Conservation (phyloP, 2,797 vertebrate genomes). For the Argentina silus region DNA sequence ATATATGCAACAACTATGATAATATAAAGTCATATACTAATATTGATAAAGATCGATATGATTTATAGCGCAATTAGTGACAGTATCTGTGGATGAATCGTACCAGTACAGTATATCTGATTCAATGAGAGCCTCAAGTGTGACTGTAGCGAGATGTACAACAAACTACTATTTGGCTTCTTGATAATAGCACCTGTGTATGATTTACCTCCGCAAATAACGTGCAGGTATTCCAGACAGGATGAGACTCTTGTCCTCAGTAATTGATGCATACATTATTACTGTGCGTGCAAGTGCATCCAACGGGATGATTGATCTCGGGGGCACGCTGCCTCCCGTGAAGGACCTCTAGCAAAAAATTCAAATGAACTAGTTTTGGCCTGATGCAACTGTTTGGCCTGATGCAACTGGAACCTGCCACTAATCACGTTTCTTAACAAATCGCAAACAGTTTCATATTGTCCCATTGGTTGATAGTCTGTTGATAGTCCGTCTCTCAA, state of each 20-base stretch:
- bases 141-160: neutral
- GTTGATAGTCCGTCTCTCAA: neutral
- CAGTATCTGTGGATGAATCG: neutral
- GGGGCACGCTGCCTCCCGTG: neutral
- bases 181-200: neutral
- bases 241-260: neutral
- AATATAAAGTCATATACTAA: no score
- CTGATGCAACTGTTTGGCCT: neutral
- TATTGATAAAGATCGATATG: no score
- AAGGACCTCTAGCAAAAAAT: neutral
- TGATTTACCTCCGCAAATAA: neutral
- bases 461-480: neutral
- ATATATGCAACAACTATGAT: no score
- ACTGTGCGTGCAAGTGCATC: neutral
- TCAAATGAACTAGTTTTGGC: neutral
- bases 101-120: no score
- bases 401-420: neutral
- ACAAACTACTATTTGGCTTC: neutral
- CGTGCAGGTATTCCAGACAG: neutral
- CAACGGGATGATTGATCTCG: neutral
- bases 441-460: neutral
- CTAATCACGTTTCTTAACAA: neutral
- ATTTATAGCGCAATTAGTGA: neutral
- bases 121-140: no score
- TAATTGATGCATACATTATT: neutral